Base-by-base conservation (phyloP, 2,113 vertebrate species). In the Polyodon spathula region DNA sequence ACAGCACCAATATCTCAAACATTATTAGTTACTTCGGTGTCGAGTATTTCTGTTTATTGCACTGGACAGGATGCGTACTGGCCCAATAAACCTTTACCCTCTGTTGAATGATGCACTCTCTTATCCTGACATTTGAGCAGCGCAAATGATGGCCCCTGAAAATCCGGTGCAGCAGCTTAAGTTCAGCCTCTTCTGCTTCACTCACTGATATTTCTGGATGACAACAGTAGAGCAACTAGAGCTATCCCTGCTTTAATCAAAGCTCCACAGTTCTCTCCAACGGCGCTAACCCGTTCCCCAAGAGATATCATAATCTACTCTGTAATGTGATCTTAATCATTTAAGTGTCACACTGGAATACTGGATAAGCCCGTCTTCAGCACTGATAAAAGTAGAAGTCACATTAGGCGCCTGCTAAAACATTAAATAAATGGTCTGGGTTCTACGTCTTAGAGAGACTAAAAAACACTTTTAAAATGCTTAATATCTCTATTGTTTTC, bases 381-480 rank as follows among this genome's bases (percentile, higher is more conserved):
- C 41, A 41, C 54, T 44, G 14, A 14, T 58, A 43, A 64, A 56
- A 41, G 54, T 17, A 59, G 48, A 67, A 72, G 60, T 59, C 51
- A 58, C 15, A 61, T 63, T 68, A 59, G 71, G 63, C 12, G 43
- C 11, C 5, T 68, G 48, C 53, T 15, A 60, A 63, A 65, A 63
- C 66, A 63, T 51, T 63, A 69, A 65, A 68, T 67, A 27, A 68
- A 68, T 27, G 27, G 27, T 27, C 27, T 27, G 27, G 27, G 27
- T 5, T 41, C 56, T 62, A 16, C 54, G 73, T 59, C 68, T 27
- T 27, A 1, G 27, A 27, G 27, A 27, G 27, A 3, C 27, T 51
- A 67, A 80, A 78, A 82, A 82, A 66, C 78, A n/a, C 39, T 50
- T 46, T n/a, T n/a, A n/a, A n/a, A n/a, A n/a, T n/a, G 55, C 6